These are phyloP conservation scores for Machimus atricapillus DNA, from an alignment of 2,888 invertebrate genomes.

Conservation along the genomic window DNA sequence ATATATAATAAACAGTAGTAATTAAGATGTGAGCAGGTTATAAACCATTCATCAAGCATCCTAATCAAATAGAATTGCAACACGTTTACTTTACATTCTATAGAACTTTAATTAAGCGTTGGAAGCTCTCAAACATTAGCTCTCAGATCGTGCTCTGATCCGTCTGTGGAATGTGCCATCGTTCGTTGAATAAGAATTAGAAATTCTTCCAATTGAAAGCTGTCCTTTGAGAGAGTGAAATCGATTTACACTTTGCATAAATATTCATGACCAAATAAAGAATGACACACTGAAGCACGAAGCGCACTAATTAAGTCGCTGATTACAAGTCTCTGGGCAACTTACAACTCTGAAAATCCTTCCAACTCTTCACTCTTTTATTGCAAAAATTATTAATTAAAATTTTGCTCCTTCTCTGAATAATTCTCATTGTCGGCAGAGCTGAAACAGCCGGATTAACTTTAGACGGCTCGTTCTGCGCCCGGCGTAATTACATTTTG, in stretches of 20 bases:
- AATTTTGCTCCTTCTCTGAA: background rate
- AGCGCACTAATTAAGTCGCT: background rate
- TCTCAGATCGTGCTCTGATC: background rate
- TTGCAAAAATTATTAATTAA: background rate
- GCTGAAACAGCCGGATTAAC: background rate
- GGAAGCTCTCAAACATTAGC: background rate
- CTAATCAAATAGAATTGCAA: background rate
- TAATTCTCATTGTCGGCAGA: background rate
- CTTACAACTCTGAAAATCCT: background rate
- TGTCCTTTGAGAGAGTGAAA: background rate
- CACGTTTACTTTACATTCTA: background rate
- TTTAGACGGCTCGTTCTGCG: background rate
- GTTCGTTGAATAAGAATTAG: background rate
- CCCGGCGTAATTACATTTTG: background rate
- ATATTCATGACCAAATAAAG: background rate
- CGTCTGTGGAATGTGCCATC: background rate
- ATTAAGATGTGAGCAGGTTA: too few species aligned
- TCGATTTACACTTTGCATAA: background rate
- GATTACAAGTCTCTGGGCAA: background rate
- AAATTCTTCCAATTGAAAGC: background rate
- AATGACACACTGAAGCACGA: background rate
- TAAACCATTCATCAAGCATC: too few species aligned
- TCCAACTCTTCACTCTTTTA: background rate
- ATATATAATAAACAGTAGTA: too few species aligned
- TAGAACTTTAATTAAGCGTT: background rate